These are phyloP conservation scores for Glyptemys insculpta DNA, from an alignment of 2,797 vertebrate species.

Conservation along the genomic window DNA sequence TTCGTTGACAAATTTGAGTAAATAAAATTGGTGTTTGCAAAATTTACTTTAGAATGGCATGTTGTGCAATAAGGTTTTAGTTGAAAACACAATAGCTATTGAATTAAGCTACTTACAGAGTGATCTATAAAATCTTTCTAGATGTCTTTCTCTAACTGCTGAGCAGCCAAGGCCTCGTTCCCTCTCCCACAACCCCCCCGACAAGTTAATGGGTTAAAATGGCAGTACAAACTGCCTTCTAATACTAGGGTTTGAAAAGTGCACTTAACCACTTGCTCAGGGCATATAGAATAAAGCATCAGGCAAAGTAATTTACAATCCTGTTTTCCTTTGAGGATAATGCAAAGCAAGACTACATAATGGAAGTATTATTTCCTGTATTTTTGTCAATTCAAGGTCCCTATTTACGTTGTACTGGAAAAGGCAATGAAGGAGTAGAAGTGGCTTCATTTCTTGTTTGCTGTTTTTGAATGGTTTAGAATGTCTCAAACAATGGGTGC, in stretches of 20 bases:
- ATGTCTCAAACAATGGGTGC: conserved; percentile 1
- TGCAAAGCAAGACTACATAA: conserved; percentile 69
- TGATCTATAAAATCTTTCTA: conserved; percentile 65
- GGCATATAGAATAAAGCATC: conserved; percentile 74
- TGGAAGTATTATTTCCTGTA: conserved; percentile 69
- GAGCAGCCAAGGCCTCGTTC: not conserved
- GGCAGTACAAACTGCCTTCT: conserved; percentile 65
- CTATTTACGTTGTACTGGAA: conserved; percentile 64
- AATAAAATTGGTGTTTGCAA: conserved; percentile 24
- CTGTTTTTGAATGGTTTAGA: conserved; percentile 45
- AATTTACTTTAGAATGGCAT: conserved; percentile 18
- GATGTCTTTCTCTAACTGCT: conserved; percentile 60
- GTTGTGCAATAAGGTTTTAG: not conserved
- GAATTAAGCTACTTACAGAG: conserved; percentile 45
- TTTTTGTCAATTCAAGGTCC: conserved; percentile 69
- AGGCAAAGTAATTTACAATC: conserved; percentile 71
- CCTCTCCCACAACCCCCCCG: conserved; percentile 31
- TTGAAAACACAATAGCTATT: conserved; percentile 59
- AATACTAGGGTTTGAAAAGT: conserved; percentile 73
- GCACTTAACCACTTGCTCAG: conserved; percentile 78
- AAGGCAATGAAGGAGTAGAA: conserved; percentile 59
- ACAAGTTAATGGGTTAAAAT: conserved; percentile 77
- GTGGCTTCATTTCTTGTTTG: conserved; percentile 57
- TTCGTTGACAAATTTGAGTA: conserved; percentile 43
- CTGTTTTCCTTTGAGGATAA: conserved; percentile 76